These are phyloP conservation scores for Strigamia maritima DNA, from an alignment of 2,888 invertebrate species.

Conservation along the genomic window DNA sequence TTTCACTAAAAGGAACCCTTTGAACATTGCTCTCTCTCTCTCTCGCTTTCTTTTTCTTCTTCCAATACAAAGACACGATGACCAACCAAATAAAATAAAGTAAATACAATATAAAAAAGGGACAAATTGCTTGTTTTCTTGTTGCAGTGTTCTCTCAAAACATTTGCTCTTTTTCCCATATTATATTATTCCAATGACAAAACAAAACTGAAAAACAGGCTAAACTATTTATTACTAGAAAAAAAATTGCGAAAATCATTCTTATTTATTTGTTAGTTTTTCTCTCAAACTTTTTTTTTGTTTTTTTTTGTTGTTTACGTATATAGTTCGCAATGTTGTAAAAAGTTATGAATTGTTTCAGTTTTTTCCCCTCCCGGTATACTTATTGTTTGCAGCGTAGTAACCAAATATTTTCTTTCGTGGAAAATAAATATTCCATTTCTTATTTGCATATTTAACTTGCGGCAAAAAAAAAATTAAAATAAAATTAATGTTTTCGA, in stretches of 20 bases:
- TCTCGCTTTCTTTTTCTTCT: not conserved
- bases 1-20: conserved; percentile 29
- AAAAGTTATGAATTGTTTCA: not conserved
- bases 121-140: conserved; percentile 24
- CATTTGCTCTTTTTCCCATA: conserved; percentile 12
- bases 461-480: too few species aligned
- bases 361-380: too few species aligned
- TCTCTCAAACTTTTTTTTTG: not conserved
- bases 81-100: conserved; percentile 20
- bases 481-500: too few species aligned
- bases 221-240: not conserved
- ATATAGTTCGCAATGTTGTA: not conserved
- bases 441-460: too few species aligned
- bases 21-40: conserved; percentile 16
- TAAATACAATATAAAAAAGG: conserved; percentile 18
- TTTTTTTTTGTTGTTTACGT: not conserved
- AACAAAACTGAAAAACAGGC: not conserved
- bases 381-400: too few species aligned
- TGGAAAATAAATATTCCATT: too few species aligned
- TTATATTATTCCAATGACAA: not conserved
- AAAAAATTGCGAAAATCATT: not conserved
- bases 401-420: too few species aligned
- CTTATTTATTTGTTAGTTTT: not conserved
- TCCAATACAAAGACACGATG: conserved; percentile 27
- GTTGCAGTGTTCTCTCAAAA: not conserved